Conservation (phyloP, 2,113 vertebrate genomes). For the Stercorarius parasiticus region DNA sequence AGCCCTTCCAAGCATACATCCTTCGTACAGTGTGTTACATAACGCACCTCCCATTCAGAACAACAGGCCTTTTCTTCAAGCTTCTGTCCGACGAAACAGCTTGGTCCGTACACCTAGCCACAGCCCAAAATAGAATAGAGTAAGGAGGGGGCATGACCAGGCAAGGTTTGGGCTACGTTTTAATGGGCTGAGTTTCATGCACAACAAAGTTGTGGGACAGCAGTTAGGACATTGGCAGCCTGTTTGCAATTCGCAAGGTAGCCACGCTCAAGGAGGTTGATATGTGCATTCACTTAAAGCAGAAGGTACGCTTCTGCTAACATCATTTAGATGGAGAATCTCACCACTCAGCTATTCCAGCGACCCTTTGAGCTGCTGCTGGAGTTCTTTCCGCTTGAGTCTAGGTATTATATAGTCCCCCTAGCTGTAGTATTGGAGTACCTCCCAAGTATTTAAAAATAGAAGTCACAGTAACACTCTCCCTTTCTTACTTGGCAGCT, state of each 20-base stretch:
- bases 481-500: constrained; percentile 47
- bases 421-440: background rate
- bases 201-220: background rate
- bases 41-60: background rate
- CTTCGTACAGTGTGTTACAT: background rate
- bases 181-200: background rate
- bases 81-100: background rate
- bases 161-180: background rate
- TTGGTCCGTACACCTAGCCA: background rate
- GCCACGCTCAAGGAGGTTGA: background rate
- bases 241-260: background rate
- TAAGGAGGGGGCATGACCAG: background rate
- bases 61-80: constrained; percentile 39
- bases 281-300: background rate
- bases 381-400: background rate
- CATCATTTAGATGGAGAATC: background rate
- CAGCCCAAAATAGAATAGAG: background rate
- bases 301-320: background rate
- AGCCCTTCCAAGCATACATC: constrained; percentile 12
- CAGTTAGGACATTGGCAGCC: background rate
- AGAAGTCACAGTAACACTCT: constrained; percentile 51
- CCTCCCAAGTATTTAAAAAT: constrained; percentile 54
- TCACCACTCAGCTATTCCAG: background rate
- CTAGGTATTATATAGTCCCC: background rate
- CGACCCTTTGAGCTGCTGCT: background rate